Conservation (phyloP, 2,888 invertebrate genomes). For the Hecatera dysodea region DNA sequence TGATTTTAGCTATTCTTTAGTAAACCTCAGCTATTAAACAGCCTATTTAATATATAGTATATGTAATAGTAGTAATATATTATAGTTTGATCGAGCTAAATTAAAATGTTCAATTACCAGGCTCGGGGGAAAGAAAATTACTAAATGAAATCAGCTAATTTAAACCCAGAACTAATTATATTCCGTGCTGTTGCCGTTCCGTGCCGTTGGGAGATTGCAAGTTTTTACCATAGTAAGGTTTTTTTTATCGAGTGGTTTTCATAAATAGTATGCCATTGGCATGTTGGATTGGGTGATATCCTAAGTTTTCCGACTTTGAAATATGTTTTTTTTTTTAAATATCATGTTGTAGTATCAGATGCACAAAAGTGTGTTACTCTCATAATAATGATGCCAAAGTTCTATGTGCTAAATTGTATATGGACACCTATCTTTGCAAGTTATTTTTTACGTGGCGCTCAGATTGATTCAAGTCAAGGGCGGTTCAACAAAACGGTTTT, state of each 20-base stretch:
- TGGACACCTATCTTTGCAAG: neutral
- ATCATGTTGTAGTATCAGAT: neutral
- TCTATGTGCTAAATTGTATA: neutral
- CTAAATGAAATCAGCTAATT: conserved; percentile 18
- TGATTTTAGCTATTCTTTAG: neutral
- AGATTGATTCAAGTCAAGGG: too few relatives aligned
- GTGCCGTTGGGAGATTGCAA: neutral
- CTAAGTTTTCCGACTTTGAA: too few relatives aligned
- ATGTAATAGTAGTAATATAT: too few relatives aligned
- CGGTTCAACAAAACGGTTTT: neutral
- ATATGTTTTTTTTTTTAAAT: too few relatives aligned
- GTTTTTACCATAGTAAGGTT: neutral
- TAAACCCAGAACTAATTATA: conserved; percentile 14
- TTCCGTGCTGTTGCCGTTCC: neutral
- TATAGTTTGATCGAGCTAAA: conserved; percentile 25
- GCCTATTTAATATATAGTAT: conserved; percentile 2
- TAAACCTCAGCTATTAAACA: neutral
- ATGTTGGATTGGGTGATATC: neutral
- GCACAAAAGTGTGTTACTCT: neutral
- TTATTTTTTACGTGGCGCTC: too few relatives aligned
- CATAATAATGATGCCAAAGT: neutral
- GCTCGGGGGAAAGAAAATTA: conserved; percentile 8
- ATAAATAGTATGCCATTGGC: neutral
- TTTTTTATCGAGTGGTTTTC: neutral
- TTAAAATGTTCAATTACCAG: conserved; percentile 39